Base-by-base conservation (phyloP, 2,113 vertebrate genomes). In the Eptatretus burgeri region DNA sequence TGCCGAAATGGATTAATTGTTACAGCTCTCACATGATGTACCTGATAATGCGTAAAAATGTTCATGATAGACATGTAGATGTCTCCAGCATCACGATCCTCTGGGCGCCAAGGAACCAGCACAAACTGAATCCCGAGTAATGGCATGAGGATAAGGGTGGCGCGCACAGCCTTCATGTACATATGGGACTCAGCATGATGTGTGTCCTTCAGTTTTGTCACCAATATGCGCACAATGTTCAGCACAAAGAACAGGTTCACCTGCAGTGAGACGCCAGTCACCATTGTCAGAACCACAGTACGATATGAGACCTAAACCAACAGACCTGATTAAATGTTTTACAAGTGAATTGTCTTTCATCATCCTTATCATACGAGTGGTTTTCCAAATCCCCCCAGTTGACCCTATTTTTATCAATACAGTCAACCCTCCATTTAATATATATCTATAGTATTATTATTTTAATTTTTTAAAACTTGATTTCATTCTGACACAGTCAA, bases 21-120 rank as follows among this genome's bases (percentile, higher is more conserved):
- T 41, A 5, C 3, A 41, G 27, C 27, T 41, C 7, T 41, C 27
- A 41, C 27, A 5, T 41, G 27, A 41, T 17, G n/a, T 60, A 60
- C 56, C 56, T 60, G 56, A 13, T 60, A 60, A 20, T 60, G n/a
- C 56, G 20, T 20, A 20, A 60, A 60, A 20, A 60, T 60, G n/a
- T 60, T n/a, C 56, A 60, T 60, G 56, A 60, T 60, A 12, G 56
- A 60, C 56, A 17, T 20, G 56, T 60, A 60, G n/a, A 60, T 60
- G n/a, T 60, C 56, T 60, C 56, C 56, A 20, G 56, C 56, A 20
- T 17, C 56, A 20, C 20, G 56, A 20, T 20, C 56, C 56, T 60
- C 56, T 60, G 56, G 56, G 10, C 56, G 56, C 56, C 56, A 60
- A 20, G 56, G 56, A n/a, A 60, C 56, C 56, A 60, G 20, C 56